phyloP scores from a whole-genome alignment of 2,888 invertebrate genomes.

The Sinodicranocentrus sp. region DNA sequence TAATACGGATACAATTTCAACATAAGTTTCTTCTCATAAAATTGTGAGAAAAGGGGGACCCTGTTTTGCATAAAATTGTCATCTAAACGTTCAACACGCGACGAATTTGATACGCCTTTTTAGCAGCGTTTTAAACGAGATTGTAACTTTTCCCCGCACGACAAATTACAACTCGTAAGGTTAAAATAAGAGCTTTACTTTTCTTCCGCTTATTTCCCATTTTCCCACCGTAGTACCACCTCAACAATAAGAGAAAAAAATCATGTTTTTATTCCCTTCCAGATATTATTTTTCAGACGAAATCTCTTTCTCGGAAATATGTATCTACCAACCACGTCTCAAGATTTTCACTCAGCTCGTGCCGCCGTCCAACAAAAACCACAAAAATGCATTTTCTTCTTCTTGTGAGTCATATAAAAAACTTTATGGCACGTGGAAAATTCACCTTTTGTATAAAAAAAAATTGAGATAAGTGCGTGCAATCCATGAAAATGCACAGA shows the following conservation, averaged over 20 bases:
- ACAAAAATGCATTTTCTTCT: conserved; percentile 10
- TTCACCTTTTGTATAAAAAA: conserved; percentile 3
- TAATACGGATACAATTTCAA: background rate
- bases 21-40: too few relatives aligned
- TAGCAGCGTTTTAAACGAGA: conserved; percentile 34
- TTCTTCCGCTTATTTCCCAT: background rate
- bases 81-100: conserved; percentile 44
- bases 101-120: conserved; percentile 42
- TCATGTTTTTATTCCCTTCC: too few relatives aligned
- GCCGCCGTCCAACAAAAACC: too few relatives aligned
- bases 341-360: too few relatives aligned
- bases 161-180: background rate
- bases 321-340: too few relatives aligned
- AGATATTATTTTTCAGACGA: too few relatives aligned
- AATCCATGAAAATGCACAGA: conserved; percentile 35
- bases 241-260: too few relatives aligned
- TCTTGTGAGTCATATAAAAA: background rate
- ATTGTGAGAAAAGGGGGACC: background rate
- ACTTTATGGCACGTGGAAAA: conserved; percentile 32
- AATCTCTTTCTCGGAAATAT: too few relatives aligned
- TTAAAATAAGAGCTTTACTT: background rate
- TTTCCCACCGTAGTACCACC: background rate
- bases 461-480: conserved; percentile 34
- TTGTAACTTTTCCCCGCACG: conserved; percentile 27
- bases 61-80: conserved; percentile 58